Base-by-base conservation (phyloP, 2,888 invertebrate species). In the Latrodectus hesperus region DNA sequence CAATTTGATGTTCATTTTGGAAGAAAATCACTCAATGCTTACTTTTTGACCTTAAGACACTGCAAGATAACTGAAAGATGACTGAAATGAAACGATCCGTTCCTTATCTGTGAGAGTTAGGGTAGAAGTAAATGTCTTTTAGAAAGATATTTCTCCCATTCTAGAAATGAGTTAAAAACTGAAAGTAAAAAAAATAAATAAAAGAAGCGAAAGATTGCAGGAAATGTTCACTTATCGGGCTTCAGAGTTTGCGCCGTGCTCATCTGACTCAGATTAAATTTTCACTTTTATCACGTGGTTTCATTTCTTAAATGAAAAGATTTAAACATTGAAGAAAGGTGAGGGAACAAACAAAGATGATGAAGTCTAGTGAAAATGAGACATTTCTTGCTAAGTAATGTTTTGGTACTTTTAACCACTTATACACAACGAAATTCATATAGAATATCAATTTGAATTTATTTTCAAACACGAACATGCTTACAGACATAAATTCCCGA, bases 201-300 rank as follows among this genome's bases (percentile, higher is more conserved):
- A 16, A 55, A n/a, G 17, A 9, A 52, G 11, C 9, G 17, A 14
- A 78, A 51, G 52, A 64, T 49, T 5, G 55, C 81, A 74, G 81
- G 81, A 81, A 81, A 17, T 53, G 38, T 68, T 81, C 74, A 81
- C 81, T 81, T 81, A 81, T 81, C 81, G 6, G 81, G 81, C 81
- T 81, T 81, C 81, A n/a, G 22, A 17, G 67, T 38, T 38, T 68
- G 17, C 17, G n/a, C n/a, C 26, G 77, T 77, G 52, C 68, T 77
- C 60, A 68, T 60, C 17, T 60, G 9, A 17, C 55, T 38, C 71
- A 71, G 79, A 79, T 79, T 70, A 79, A 3, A 60, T 60, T 60
- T 16, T 16, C 0, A 60, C 60, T 60, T 60, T 60, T 11, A n/a
- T 60, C 0, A 16, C 60, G n/a, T 16, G 60, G 11, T 60, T 16